Conservation (phyloP, 2,113 vertebrate genomes). For the Artemisiospiza belli region DNA sequence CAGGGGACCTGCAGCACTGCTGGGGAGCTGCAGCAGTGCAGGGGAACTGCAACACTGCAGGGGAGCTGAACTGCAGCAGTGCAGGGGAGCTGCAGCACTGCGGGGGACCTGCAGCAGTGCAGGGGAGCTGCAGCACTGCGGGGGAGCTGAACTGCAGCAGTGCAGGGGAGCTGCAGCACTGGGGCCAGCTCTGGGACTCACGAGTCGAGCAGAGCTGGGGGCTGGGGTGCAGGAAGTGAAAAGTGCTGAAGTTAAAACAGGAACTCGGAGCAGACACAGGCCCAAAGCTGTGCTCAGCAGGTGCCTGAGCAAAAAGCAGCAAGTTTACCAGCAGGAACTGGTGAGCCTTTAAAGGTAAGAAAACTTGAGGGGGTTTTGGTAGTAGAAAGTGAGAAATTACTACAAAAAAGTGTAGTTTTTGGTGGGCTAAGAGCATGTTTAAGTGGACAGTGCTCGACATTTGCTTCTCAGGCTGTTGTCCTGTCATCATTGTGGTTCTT, state of each 20-base stretch:
- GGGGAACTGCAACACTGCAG: too few relatives aligned
- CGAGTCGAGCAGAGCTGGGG: not conserved
- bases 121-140: not conserved
- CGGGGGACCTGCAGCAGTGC: too few relatives aligned
- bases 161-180: not conserved
- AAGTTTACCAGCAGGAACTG: not conserved
- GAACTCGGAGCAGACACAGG: not conserved
- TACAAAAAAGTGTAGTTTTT: not conserved
- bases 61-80: not conserved
- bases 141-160: not conserved
- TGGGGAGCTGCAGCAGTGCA: not conserved
- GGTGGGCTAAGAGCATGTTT: not conserved
- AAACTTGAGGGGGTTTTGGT: not conserved
- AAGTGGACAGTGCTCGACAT: fast-evolving
- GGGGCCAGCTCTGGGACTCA: not conserved
- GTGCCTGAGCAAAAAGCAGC: not conserved
- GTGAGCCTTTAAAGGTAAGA: conserved; percentile 40
- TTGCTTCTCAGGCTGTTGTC: not conserved
- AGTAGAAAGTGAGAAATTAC: not conserved
- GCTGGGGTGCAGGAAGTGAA: conserved; percentile 32
- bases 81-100: not conserved
- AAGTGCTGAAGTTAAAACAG: conserved; percentile 32
- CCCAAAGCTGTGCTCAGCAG: not conserved
- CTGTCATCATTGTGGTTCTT: not conserved
- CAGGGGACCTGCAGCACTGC: not conserved